Evolutionary conservation across 2,888 invertebrate genomes (phyloP).

Genomic region (Drosophila quinaria): DNA sequence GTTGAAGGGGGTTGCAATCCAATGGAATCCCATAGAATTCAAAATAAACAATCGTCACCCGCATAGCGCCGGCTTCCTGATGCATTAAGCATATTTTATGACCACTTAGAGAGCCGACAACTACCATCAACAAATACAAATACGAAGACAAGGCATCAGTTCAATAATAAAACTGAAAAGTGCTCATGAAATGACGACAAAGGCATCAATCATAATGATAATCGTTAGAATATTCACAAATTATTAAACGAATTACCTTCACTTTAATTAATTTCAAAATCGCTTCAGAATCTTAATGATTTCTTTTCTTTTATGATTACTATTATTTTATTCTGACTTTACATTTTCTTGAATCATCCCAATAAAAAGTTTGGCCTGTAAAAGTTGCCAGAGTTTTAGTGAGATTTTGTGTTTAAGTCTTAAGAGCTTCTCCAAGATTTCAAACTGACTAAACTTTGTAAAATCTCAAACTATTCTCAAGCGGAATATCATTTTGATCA

Average conservation of each 20-base stretch:
- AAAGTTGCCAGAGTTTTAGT: too few species aligned
- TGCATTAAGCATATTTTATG: constrained; percentile 81
- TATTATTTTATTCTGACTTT: too few species aligned
- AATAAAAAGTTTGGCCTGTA: too few species aligned
- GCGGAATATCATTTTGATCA: background rate
- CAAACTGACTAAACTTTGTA: background rate
- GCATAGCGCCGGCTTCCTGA: constrained; percentile 75
- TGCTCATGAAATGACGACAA: constrained; percentile 18
- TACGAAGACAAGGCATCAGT: constrained; percentile 14
- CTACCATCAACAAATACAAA: constrained; percentile 32
- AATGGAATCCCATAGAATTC: constrained; percentile 23
- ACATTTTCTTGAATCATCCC: too few species aligned
- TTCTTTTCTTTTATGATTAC: too few species aligned
- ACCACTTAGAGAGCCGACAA: constrained; percentile 67
- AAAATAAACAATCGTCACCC: constrained; percentile 49
- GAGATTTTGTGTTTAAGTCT: too few species aligned
- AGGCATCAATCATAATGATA: constrained; percentile 13
- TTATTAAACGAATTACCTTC: background rate
- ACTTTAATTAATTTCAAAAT: background rate
- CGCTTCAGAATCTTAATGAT: background rate
- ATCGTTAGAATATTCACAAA: background rate
- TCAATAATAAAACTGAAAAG: constrained; percentile 48
- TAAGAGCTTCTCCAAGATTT: background rate
- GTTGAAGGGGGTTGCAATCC: constrained; percentile 33
- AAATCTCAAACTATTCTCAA: background rate